Evolutionary conservation across 2,797 vertebrate species (phyloP), one percentile per base, ranked within the genome.

Genomic region (Aldrovandia affinis): DNA sequence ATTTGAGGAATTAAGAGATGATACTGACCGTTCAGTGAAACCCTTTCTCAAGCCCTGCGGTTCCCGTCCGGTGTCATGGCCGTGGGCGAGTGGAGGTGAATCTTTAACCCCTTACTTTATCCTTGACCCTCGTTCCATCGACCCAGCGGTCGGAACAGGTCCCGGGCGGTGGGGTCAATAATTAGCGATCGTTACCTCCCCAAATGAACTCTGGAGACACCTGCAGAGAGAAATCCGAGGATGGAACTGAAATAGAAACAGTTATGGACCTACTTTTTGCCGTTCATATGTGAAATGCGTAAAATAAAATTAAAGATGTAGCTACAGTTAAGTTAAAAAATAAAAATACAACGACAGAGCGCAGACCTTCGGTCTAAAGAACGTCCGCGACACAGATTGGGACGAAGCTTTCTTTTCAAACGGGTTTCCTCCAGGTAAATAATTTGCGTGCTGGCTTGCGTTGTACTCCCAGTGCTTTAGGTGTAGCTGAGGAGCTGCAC

Each of bases 101-200:
- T 79, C 73, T 81, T 61, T 57, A 84, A 77, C 73, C 42, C 42
- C 55, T 47, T 25, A 50, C 52, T 50, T 57, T 73, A 54, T 28
- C 83, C 6, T 15, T 73, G 63, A 73, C 61, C 79, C 14, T 75
- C 79, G 75, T 84, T 55, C 36, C 79, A 81, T 84, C 36, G 79
- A 63, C n/a, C 83, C 78, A 15, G 18, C 36, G 36, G 33, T 33
- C 39, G 68, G 36, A 52, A 18, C 78, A 42, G 77, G 61, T 84
- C 78, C 50, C 50, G 78, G 68, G 68, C 15, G 68, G 30, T 73
- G 68, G 68, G 36, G 50, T 18, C 33, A 52, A 42, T 55, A 65
- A 55, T 57, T 33, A 28, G 81, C 81, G 47, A 50, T 50, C 6
- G 47, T 12, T 50, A 28, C n/a, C 28, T 78, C 42, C 42, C 54